Conservation (phyloP, 1,140 invertebrate species). For the Papilio helenus region DNA sequence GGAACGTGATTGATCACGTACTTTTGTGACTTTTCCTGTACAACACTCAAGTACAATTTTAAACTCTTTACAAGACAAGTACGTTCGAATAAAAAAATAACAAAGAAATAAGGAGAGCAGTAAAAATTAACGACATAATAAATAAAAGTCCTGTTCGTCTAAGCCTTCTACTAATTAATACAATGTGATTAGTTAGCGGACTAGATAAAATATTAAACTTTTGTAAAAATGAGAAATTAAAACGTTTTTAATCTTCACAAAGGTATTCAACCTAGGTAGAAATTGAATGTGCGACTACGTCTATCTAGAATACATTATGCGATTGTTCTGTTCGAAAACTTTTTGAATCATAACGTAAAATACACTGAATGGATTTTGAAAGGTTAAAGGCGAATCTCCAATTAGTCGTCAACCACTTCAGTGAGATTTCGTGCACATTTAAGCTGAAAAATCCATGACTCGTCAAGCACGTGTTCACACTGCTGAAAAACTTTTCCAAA, state of each 20-base stretch:
- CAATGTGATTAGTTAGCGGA: no score
- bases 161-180: no score
- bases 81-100: no score
- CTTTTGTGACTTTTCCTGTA: neutral
- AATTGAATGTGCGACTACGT: neutral
- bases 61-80: neutral
- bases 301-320: neutral
- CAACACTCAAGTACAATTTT: neutral
- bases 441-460: neutral
- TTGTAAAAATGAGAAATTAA: neutral
- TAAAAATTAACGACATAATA: no score
- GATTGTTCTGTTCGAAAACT: neutral
- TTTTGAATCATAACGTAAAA: neutral
- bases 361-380: neutral
- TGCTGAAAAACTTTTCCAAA: neutral
- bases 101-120: no score
- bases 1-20: neutral
- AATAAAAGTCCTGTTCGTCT: no score
- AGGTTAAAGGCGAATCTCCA: slow-evolving; percentile 10
- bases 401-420: neutral
- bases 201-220: no score
- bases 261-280: neutral
- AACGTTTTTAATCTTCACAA: neutral
- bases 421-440: neutral
- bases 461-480: neutral